Conservation (phyloP, 2,797 vertebrate genomes). For the Anisognathus igniventris region DNA sequence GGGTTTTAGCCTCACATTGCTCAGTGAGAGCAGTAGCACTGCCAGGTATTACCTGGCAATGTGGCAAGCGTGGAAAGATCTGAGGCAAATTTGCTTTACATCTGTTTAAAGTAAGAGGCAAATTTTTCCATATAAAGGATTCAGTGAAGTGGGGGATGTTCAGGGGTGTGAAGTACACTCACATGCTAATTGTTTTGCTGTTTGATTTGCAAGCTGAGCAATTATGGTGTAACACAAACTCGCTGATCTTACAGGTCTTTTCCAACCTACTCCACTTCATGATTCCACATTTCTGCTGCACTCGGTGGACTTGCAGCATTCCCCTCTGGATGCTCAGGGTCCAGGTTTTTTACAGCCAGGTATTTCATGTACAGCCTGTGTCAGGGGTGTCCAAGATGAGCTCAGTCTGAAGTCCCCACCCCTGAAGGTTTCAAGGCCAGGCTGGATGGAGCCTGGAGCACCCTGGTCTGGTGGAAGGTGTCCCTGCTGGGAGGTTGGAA, state of each 20-base stretch:
- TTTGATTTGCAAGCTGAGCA: slow-evolving; percentile 13
- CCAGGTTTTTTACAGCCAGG: not conserved
- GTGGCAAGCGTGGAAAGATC: not conserved
- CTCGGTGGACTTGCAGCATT: not conserved
- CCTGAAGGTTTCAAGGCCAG: not conserved
- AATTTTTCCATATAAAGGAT: not conserved
- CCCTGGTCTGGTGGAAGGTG: not conserved
- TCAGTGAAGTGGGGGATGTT: not conserved
- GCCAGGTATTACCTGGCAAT: not conserved
- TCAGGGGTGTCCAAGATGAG: not conserved
- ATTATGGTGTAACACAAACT: not conserved
- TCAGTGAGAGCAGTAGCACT: not conserved
- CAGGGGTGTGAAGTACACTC: not conserved
- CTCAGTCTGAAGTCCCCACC: not conserved
- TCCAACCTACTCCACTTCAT: not conserved
- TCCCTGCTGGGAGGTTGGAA: not conserved
- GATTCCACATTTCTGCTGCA: not conserved
- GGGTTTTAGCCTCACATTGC: not conserved
- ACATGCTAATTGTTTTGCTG: not conserved
- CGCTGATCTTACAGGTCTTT: not conserved
- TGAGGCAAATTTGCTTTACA: not conserved
- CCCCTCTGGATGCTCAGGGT: not conserved
- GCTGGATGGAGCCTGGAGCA: not conserved
- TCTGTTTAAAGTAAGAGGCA: not conserved
- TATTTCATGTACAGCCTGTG: not conserved